A percentile compares a stretch with the other conserved stretches of the same genome.
Conservation (phyloP, 1,140 invertebrate genomes). For the Drosophila parvula region DNA sequence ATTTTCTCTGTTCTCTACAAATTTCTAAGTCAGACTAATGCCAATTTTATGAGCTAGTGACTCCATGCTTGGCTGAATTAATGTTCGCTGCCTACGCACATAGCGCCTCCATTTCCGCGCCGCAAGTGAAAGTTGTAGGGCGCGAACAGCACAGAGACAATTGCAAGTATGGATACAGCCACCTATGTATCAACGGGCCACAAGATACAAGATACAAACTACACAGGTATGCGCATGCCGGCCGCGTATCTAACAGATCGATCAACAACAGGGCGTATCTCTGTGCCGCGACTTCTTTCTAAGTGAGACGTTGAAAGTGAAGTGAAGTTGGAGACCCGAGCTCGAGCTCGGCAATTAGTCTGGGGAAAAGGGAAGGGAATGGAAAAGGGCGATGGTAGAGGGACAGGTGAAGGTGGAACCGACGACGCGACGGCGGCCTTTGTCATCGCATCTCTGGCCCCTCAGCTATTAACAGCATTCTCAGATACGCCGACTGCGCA, state of each 20-base stretch:
- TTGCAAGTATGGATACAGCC: slow-evolving; percentile 47
- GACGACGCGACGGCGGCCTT: slow-evolving; percentile 16
- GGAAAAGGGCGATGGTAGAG: slow-evolving; percentile 24
- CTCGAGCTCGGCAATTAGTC: slow-evolving; percentile 43
- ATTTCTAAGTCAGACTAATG: slow-evolving; percentile 5
- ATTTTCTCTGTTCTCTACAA: background rate
- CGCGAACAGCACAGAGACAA: slow-evolving; percentile 60
- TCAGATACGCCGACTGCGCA: slow-evolving; percentile 70
- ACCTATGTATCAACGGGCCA: slow-evolving; percentile 16
- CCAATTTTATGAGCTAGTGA: slow-evolving; percentile 11
- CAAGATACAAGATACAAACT: slow-evolving; percentile 36
- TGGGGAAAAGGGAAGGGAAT: slow-evolving; percentile 38
- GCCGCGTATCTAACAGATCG: slow-evolving; percentile 74
- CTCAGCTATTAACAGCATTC: slow-evolving; percentile 75
- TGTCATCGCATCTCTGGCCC: slow-evolving; percentile 54
- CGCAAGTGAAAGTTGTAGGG: slow-evolving; percentile 78
- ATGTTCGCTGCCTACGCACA: slow-evolving; percentile 49
- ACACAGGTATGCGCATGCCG: slow-evolving; percentile 57
- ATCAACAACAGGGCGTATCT: slow-evolving; percentile 69
- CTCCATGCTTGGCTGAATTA: slow-evolving; percentile 15
- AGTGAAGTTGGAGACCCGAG: slow-evolving; percentile 26
- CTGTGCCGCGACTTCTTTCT: slow-evolving; percentile 54
- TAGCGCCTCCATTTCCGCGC: slow-evolving; percentile 30
- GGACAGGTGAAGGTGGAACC: slow-evolving; percentile 16
- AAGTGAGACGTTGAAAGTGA: slow-evolving; percentile 62